These are phyloP conservation scores for Discoglossus pictus DNA, from an alignment of 2,797 vertebrate genomes.

Conservation along the genomic window DNA sequence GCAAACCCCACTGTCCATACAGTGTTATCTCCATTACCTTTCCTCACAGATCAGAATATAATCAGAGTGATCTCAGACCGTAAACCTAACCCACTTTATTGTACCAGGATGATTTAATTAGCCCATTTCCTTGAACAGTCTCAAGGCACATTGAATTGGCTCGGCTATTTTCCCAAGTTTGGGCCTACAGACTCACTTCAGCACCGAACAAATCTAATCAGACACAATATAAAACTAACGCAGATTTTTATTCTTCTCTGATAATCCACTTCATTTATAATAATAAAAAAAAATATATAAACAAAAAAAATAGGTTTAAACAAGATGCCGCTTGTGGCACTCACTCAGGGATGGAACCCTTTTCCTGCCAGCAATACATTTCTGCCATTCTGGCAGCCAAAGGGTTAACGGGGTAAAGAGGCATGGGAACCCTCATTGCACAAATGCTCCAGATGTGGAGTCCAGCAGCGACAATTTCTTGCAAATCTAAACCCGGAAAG, in stretches of 20 bases:
- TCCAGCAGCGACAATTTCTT: slow-evolving; percentile 7
- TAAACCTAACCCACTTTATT: no score
- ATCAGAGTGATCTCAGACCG: no score
- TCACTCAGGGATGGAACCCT: slow-evolving; percentile 20
- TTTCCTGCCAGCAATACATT: slow-evolving; percentile 1
- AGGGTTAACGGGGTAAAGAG: slow-evolving; percentile 12
- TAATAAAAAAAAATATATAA: slow-evolving; percentile 69
- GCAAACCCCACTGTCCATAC: no score
- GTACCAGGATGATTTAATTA: no score
- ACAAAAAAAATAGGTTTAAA: slow-evolving; percentile 60
- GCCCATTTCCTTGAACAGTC: no score
- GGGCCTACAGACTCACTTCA: no score
- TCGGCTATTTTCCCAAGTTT: no score
- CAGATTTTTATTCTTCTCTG: slow-evolving; percentile 66
- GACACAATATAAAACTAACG: slow-evolving; percentile 69
- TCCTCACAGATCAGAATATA: no score
- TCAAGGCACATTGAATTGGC: no score
- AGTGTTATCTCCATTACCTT: no score
- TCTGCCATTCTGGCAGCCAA: slow-evolving; percentile 8
- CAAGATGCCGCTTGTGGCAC: slow-evolving; percentile 56
- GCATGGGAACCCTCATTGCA: slow-evolving; percentile 36
- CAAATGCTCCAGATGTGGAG: slow-evolving; percentile 35
- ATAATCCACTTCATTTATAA: slow-evolving; percentile 71
- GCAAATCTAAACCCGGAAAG: slow-evolving; percentile 20
- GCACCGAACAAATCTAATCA: no score